Conservation (phyloP, 2,888 invertebrate species). For the Omphaloscelis lunosa region DNA sequence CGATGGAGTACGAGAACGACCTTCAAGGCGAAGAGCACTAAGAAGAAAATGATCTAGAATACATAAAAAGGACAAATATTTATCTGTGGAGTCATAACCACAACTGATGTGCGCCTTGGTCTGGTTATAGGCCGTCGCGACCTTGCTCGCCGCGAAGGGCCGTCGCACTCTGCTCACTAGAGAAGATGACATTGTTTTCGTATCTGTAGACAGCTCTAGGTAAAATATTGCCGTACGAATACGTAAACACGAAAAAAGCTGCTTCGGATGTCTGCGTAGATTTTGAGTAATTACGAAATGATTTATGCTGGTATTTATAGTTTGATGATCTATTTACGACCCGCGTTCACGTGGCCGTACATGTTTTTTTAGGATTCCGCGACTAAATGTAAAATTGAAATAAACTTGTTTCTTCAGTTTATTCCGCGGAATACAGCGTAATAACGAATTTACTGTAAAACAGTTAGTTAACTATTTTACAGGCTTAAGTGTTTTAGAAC, state of each 20-base stretch:
- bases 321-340: slow-evolving; percentile 54
- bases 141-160: slow-evolving; percentile 65
- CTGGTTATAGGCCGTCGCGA: slow-evolving; percentile 57
- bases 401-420: slow-evolving; percentile 18
- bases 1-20: slow-evolving; percentile 21
- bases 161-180: slow-evolving; percentile 68
- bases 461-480: slow-evolving; percentile 9
- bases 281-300: slow-evolving; percentile 62
- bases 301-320: slow-evolving; percentile 65
- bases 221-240: slow-evolving; percentile 54
- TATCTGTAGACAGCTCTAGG: slow-evolving; percentile 62
- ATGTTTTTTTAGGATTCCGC: slow-evolving; percentile 45
- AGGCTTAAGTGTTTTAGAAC: neutral
- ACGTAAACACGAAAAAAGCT: slow-evolving; percentile 57
- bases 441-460: slow-evolving; percentile 29
- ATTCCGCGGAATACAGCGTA: neutral
- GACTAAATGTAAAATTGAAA: slow-evolving; percentile 36
- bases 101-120: slow-evolving; percentile 64
- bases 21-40: slow-evolving; percentile 11
- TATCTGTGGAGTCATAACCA: slow-evolving; percentile 31
- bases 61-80: slow-evolving; percentile 54
- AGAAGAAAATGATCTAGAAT: slow-evolving; percentile 43
- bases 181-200: slow-evolving; percentile 47
- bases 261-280: slow-evolving; percentile 44
- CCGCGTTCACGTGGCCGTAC: slow-evolving; percentile 36